Conservation (phyloP, 2,113 vertebrate genomes). For the Camelus bactrianus region DNA sequence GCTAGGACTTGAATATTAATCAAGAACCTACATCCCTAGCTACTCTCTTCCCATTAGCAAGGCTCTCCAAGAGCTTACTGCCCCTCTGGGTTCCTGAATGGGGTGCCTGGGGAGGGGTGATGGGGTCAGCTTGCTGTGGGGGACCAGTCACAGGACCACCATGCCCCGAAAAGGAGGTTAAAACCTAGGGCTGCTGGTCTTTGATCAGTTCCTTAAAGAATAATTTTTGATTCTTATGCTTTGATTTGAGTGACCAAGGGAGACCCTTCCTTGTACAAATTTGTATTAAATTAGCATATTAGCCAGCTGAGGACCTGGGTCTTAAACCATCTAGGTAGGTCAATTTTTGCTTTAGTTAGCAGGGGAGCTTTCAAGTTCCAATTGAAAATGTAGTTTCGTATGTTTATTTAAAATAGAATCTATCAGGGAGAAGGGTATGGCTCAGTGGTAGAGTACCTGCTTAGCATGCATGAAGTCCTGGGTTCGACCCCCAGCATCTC, state of each 20-base stretch:
- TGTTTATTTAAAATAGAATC: conserved; percentile 40
- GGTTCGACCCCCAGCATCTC: no score
- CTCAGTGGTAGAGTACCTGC: no score
- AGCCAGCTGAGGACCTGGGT: background rate
- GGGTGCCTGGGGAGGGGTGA: background rate
- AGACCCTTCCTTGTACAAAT: background rate
- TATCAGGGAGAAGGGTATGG: background rate
- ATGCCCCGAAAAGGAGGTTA: background rate
- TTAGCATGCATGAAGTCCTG: no score
- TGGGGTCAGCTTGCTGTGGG: background rate
- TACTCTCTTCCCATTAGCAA: background rate
- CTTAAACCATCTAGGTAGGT: background rate
- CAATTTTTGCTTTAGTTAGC: conserved; percentile 14
- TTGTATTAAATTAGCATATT: background rate
- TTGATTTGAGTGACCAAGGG: background rate
- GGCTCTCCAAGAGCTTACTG: background rate
- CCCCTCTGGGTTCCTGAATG: background rate
- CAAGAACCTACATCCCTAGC: background rate
- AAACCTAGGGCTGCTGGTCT: background rate
- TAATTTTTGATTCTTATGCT: background rate
- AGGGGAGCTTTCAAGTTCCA: background rate
- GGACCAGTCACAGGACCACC: background rate
- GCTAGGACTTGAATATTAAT: background rate
- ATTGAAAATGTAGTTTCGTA: background rate
- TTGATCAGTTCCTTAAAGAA: background rate